Base-by-base conservation (phyloP, 2,797 vertebrate species). In the Adrianichthys oophorus region DNA sequence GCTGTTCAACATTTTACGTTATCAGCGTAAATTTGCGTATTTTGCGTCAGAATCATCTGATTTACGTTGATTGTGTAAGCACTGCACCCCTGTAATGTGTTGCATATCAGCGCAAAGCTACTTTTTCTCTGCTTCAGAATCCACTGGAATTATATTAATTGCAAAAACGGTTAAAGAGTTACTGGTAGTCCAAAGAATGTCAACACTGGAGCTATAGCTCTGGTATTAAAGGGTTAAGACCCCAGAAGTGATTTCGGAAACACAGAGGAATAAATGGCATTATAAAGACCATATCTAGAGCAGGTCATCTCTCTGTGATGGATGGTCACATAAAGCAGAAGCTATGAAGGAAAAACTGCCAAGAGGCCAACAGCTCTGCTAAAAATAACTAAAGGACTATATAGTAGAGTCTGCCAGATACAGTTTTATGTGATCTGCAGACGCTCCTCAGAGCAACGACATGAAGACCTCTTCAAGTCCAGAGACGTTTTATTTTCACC, bases 341-440 rank as follows among this genome's bases (percentile, higher is more conserved):
- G 66, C 76, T 64, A 62, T 72, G 46, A 76, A 81, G 78, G 62
- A 78, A 79, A 83, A 78, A 70, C 61, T 58, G 74, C 63, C 70
- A 81, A 62, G 74, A 72, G 82, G 78, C 76, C 74, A 76, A 73
- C 56, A 68, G 63, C 57, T 57, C 52, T 46, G 73, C 81, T 86
- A 83, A 85, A 85, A 87, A 86, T 84, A 87, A 66, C 75, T 5
- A 26, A 65, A 69, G 65, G 63, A 62, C 70, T 67, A 53, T 70
- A 52, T 50, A 60, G 69, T 59, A 56, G 56, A 58, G 65, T 67
- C 70, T 65, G 37, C 72, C 50, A 65, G 59, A 48, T 52, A 48
- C 63, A 66, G 55, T 64, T 74, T 52, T 56, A 61, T 68, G 65
- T 80, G 55, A 56, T 72, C 54, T 47, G 43, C 52, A 59, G 52